Evolutionary conservation across 2,797 vertebrate genomes (phyloP).

Genomic region (Toxotes lorentzi): DNA sequence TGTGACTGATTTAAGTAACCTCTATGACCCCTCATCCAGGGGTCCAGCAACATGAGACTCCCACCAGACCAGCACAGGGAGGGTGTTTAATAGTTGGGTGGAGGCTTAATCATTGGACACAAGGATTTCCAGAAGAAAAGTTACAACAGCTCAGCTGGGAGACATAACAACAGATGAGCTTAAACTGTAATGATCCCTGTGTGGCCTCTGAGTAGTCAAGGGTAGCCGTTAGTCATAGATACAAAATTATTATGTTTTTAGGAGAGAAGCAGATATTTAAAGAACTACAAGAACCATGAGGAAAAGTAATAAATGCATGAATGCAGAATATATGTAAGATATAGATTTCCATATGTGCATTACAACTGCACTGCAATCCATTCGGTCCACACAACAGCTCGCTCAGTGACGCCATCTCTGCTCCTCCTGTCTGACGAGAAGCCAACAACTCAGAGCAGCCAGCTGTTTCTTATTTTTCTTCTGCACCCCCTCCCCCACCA

Average conservation of each 20-base stretch:
- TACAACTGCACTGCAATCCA: neutral
- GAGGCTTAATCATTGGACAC: constrained; percentile 34
- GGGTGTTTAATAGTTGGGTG: constrained; percentile 49
- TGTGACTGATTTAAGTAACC: neutral
- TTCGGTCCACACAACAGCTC: constrained; percentile 22
- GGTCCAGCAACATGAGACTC: constrained; percentile 30
- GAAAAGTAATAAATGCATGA: neutral
- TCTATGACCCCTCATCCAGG: constrained; percentile 31
- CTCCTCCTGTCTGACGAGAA: constrained; percentile 30
- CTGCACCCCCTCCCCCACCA: neutral
- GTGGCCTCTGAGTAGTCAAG: neutral
- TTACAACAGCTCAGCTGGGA: constrained; percentile 37
- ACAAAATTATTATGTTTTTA: constrained; percentile 6
- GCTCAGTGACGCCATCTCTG: constrained; percentile 43
- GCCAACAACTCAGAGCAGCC: constrained; percentile 43
- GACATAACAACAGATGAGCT: constrained; percentile 31
- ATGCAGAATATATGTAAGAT: neutral
- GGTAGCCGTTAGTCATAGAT: constrained; percentile 14
- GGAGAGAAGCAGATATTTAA: constrained; percentile 9
- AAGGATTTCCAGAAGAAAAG: constrained; percentile 29
- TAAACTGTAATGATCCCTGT: constrained; percentile 15
- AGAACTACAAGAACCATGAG: neutral
- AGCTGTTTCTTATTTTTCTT: constrained; percentile 74
- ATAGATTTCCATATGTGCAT: neutral
- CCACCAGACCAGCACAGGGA: constrained; percentile 23